Conservation (phyloP, 2,888 invertebrate genomes). For the Neoascia interrupta region DNA sequence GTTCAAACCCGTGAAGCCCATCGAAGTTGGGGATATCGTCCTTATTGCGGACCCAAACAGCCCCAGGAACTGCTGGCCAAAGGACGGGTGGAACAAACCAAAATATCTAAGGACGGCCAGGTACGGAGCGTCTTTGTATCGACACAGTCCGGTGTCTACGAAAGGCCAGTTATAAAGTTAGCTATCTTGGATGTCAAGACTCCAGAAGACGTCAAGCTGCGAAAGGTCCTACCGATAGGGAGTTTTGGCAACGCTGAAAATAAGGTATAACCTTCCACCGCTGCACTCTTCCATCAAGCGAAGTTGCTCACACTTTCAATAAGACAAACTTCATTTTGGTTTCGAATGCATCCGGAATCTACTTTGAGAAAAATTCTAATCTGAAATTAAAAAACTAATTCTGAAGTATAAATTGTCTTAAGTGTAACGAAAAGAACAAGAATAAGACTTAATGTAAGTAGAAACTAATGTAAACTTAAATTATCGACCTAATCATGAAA, state of each 20-base stretch:
- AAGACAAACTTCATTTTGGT: neutral
- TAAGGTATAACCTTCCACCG: too few relatives aligned
- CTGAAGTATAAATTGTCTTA: too few relatives aligned
- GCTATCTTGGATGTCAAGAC: slow-evolving; percentile 52
- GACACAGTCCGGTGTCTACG: slow-evolving; percentile 29
- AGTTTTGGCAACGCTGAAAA: too few relatives aligned
- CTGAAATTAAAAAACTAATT: neutral
- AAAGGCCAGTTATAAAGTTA: slow-evolving; percentile 37
- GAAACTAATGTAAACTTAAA: too few relatives aligned
- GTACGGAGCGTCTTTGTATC: slow-evolving; percentile 32
- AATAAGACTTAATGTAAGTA: too few relatives aligned
- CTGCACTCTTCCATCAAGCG: too few relatives aligned
- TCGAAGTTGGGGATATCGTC: slow-evolving; percentile 46
- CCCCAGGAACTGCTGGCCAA: slow-evolving; percentile 47
- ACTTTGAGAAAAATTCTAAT: neutral
- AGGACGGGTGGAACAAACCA: slow-evolving; percentile 21
- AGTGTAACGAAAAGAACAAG: too few relatives aligned
- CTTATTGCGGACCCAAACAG: slow-evolving; percentile 45
- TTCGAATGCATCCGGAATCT: neutral
- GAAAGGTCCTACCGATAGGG: too few relatives aligned
- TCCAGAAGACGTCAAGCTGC: too few relatives aligned
- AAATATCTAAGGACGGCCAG: slow-evolving; percentile 11
- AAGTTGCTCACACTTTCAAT: neutral
- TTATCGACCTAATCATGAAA: too few relatives aligned
- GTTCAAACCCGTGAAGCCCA: slow-evolving; percentile 45